Conservation (phyloP, 2,113 vertebrate genomes). For the Mesitornis unicolor region DNA sequence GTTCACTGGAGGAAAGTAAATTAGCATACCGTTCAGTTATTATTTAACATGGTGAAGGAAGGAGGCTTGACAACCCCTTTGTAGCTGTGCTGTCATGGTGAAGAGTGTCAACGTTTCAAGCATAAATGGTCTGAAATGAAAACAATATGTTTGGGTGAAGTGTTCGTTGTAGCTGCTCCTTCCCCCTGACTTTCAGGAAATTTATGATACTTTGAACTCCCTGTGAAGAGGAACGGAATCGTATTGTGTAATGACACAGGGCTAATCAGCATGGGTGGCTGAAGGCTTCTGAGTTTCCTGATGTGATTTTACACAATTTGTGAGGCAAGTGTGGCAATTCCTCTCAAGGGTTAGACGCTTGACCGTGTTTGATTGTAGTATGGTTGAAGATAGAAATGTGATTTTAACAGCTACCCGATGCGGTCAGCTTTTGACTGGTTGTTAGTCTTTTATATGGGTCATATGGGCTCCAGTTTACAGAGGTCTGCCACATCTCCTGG, state of each 20-base stretch:
- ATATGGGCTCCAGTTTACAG: rapidly evolving
- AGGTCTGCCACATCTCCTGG: background rate
- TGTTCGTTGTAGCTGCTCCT: background rate
- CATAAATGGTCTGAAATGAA: background rate
- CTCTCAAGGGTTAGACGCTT: background rate
- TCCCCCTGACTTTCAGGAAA: background rate
- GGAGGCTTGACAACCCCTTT: background rate
- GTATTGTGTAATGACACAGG: background rate
- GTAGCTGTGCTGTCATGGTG: slow-evolving; percentile 27
- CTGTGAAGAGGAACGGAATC: background rate
- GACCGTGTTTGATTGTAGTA: background rate
- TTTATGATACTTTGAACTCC: background rate
- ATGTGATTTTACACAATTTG: background rate
- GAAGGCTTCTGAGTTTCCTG: background rate
- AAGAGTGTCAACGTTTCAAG: slow-evolving; percentile 11
- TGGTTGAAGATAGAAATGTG: background rate
- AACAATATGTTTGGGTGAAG: background rate
- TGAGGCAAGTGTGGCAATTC: background rate
- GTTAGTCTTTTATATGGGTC: background rate
- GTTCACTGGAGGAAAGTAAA: slow-evolving; percentile 36
- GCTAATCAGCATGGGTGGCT: background rate
- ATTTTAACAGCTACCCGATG: background rate
- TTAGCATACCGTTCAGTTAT: slow-evolving; percentile 47
- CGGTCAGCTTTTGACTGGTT: background rate
- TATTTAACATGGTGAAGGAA: background rate